Base-by-base conservation (phyloP, 2,888 invertebrate genomes). In the Litoditis marina region DNA sequence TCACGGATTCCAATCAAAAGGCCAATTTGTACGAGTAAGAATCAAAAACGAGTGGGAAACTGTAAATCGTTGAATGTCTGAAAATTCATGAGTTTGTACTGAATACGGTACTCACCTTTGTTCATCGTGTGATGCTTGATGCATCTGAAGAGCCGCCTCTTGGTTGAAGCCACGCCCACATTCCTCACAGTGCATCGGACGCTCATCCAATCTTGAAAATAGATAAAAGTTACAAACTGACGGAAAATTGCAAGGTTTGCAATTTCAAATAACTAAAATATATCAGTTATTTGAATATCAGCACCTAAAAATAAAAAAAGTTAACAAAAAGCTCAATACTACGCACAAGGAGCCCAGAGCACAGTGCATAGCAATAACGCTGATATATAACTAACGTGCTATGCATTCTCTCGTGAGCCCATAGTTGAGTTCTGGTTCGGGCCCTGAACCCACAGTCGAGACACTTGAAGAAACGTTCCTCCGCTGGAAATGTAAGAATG, bases 341-440 rank as follows among this genome's bases (percentile, higher is more conserved):
- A n/a, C n/a, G n/a, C n/a, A n/a, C n/a, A n/a, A n/a, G n/a, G n/a
- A n/a, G n/a, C n/a, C n/a, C n/a, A n/a, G n/a, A n/a, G n/a, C n/a
- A n/a, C n/a, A n/a, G n/a, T n/a, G n/a, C n/a, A n/a, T n/a, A n/a
- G n/a, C n/a, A 25, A 49, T 8, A 25, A 25, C 28, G 22, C 8
- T 44, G 34, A 54, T 34, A 42, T n/a, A 25, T 13, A 50, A 30
- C 47, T 30, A 11, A 59, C 59, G 28, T 51, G 30, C 47, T 85
- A 80, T 88, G 88, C 63, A 86, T 85, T 75, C 87, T 85, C 77
- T 87, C 84, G 79, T 89, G 89, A 0, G 87, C 85, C 19, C 86
- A 84, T 88, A 89, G 70, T 50, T 75, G 75, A 6, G 71, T 67
- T 3, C 75, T 54, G 0, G 69, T 87, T 84, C 28, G 85, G 5